phyloP scores from a whole-genome alignment of 2,888 invertebrate genomes.

The Ptychoptera albimana region DNA sequence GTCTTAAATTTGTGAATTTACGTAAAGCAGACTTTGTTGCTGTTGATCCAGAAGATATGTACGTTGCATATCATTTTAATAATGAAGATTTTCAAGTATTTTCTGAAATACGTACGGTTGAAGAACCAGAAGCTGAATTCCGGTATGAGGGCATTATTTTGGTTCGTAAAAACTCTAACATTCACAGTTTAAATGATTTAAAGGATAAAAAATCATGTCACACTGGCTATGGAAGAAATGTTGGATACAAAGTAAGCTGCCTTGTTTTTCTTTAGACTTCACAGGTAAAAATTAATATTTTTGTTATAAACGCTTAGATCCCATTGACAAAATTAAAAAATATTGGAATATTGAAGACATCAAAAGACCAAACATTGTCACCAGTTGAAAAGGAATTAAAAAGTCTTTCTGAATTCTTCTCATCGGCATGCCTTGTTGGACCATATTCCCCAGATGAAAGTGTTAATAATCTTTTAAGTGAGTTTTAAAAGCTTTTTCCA shows the following conservation, averaged over 20 bases:
- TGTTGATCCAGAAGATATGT: slow-evolving; percentile 79
- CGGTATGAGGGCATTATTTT: slow-evolving; percentile 71
- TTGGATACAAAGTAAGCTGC: slow-evolving; percentile 67
- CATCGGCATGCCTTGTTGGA: slow-evolving; percentile 73
- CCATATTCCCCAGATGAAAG: slow-evolving; percentile 61
- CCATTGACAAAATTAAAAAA: slow-evolving; percentile 63
- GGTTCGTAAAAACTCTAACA: slow-evolving; percentile 55
- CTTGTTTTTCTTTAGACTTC: no score
- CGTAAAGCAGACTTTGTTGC: slow-evolving; percentile 67
- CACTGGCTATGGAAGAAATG: slow-evolving; percentile 73
- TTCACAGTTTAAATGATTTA: slow-evolving; percentile 49
- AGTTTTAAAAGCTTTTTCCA: slow-evolving; percentile 28
- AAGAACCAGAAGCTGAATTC: slow-evolving; percentile 60
- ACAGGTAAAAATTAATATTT: neutral
- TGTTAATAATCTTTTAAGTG: slow-evolving; percentile 55
- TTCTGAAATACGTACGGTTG: slow-evolving; percentile 59
- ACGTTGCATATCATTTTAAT: slow-evolving; percentile 55
- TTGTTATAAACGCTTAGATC: slow-evolving; percentile 32
- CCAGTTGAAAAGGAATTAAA: slow-evolving; percentile 62
- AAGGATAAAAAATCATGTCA: slow-evolving; percentile 71
- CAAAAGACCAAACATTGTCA: slow-evolving; percentile 23
- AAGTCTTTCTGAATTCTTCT: slow-evolving; percentile 64
- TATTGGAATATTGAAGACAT: slow-evolving; percentile 32
- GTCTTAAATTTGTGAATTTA: slow-evolving; percentile 56
- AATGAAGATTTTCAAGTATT: slow-evolving; percentile 60